A percentile compares a stretch with the other conserved stretches of the same genome.
These are phyloP conservation scores for Trichoplusia ni DNA, from an alignment of 1,140 invertebrate species.

Conservation along the genomic window DNA sequence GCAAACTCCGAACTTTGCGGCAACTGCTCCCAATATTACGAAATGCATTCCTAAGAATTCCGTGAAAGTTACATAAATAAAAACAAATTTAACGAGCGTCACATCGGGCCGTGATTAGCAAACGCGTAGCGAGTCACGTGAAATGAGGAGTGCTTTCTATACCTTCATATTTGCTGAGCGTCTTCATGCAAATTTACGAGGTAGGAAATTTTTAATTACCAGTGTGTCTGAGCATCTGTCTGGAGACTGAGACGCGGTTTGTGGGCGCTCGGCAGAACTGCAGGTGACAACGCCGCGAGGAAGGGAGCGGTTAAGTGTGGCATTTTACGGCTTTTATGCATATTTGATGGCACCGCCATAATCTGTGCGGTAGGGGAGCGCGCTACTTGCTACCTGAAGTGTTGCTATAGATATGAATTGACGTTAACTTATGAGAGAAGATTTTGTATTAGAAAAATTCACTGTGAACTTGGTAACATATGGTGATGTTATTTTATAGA, in stretches of 20 bases:
- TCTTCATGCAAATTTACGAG: slow-evolving; percentile 63
- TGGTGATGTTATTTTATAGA: too few relatives aligned
- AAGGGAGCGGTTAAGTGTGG: slow-evolving; percentile 74
- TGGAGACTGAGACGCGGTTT: slow-evolving; percentile 50
- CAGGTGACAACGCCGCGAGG: slow-evolving; percentile 58
- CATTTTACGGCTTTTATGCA: slow-evolving; percentile 82
- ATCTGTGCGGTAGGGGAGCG: slow-evolving; percentile 68
- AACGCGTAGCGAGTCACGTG: too few relatives aligned
- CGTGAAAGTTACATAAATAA: too few relatives aligned
- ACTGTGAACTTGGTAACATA: too few relatives aligned
- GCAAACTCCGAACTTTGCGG: too few relatives aligned
- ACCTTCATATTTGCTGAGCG: slow-evolving; percentile 31
- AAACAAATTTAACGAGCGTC: too few relatives aligned
- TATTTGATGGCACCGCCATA: slow-evolving; percentile 80
- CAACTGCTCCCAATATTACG: too few relatives aligned
- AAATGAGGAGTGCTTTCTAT: neutral
- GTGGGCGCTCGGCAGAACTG: slow-evolving; percentile 42
- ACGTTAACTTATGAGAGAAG: slow-evolving; percentile 41
- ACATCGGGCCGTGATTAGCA: too few relatives aligned
- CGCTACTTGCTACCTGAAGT: slow-evolving; percentile 36
- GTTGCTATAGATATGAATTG: slow-evolving; percentile 59
- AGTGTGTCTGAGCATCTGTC: slow-evolving; percentile 72
- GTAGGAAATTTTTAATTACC: slow-evolving; percentile 78
- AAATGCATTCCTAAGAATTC: too few relatives aligned
- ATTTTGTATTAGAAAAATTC: slow-evolving; percentile 13